phyloP scores from a whole-genome alignment of 35 echinoderm and acorn worm species.

The Nesometra sesokonis region DNA sequence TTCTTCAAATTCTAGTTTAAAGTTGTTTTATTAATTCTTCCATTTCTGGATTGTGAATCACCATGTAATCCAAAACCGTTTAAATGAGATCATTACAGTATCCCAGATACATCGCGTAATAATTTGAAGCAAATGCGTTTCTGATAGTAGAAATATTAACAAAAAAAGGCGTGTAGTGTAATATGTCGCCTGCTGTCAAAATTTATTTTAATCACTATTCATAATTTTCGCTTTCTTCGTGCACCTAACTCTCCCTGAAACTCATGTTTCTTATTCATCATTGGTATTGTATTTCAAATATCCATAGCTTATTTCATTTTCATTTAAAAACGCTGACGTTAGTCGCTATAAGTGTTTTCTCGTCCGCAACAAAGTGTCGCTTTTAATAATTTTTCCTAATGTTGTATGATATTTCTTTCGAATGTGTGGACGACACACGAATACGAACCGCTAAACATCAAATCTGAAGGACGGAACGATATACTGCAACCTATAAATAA shows the following conservation, averaged over 20 bases:
- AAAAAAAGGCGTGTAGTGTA: background rate
- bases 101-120: background rate
- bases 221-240: background rate
- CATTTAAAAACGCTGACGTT: background rate
- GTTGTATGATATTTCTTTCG: background rate
- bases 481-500: no score
- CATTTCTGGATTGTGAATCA: background rate
- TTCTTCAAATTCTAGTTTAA: background rate
- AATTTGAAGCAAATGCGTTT: background rate
- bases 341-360: background rate
- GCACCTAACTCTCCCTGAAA: background rate
- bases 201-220: background rate
- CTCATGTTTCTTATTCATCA: background rate
- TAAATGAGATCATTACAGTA: background rate
- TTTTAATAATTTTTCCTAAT: background rate
- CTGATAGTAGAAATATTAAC: background rate
- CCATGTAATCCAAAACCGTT: background rate
- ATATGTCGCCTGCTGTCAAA: background rate
- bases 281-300: background rate
- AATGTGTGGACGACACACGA: background rate
- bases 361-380: background rate
- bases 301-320: background rate
- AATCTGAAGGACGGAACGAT: background rate
- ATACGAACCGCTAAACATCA: background rate
- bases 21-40: background rate